Percentiles rank a stretch among this genome's conserved stretches.
Evolutionary conservation across 1,140 invertebrate genomes (phyloP).

Genomic region (Mercenaria mercenaria): DNA sequence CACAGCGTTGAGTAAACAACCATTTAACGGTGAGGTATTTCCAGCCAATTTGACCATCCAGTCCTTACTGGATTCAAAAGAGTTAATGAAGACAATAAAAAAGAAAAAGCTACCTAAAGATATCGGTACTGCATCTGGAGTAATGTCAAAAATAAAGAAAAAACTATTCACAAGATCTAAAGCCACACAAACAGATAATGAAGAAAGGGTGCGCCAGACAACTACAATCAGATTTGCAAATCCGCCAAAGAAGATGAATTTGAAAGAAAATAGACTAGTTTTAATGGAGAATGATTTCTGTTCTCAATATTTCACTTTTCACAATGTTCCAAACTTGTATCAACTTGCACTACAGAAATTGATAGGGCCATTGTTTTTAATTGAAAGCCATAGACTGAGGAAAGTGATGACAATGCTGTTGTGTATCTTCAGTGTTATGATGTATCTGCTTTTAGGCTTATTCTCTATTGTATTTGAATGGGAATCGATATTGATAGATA

Average conservation of each 20-base stretch:
- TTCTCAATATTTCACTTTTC: background rate
- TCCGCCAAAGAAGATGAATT: background rate
- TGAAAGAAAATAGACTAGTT: background rate
- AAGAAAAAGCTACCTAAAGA: background rate
- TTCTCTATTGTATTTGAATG: background rate
- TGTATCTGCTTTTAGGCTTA: background rate
- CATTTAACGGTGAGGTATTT: background rate
- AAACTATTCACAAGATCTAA: background rate
- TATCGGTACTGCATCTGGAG: background rate
- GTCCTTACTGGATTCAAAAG: background rate
- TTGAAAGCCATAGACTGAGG: background rate
- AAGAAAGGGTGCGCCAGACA: background rate
- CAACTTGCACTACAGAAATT: background rate
- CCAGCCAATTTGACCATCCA: background rate
- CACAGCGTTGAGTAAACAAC: background rate
- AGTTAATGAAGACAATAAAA: background rate
- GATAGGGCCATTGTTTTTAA: background rate
- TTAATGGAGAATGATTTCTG: background rate
- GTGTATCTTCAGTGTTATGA: background rate
- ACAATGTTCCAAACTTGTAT: background rate
- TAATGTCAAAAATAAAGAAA: background rate
- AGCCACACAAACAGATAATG: background rate
- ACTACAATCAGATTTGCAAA: background rate
- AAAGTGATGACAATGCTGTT: background rate
- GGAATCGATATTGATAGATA: background rate